Evolutionary conservation across 2,888 invertebrate species (phyloP).

Genomic region (Papilio elwesi): DNA sequence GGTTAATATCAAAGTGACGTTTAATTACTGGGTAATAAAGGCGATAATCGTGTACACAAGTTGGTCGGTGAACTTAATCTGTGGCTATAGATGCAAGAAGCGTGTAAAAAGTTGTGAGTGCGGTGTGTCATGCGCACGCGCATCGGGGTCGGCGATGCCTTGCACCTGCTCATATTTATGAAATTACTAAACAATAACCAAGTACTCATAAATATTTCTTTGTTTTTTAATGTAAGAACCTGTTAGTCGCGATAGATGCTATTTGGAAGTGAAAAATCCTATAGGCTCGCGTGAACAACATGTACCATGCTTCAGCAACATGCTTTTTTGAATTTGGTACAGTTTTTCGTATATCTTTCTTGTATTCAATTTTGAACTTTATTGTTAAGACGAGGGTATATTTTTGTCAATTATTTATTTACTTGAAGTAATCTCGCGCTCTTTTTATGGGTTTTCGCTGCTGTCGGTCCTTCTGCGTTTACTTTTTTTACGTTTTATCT

Average conservation of each 20-base stretch:
- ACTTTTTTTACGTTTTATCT: too few species aligned
- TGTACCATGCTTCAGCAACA: too few species aligned
- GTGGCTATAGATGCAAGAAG: conserved; percentile 49
- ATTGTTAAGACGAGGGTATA: too few species aligned
- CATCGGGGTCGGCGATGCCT: conserved; percentile 54
- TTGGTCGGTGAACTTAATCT: conserved; percentile 12
- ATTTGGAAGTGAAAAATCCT: not conserved
- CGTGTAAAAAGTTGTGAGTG: conserved; percentile 57
- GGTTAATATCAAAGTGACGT: conserved; percentile 6
- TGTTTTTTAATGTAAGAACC: too few species aligned
- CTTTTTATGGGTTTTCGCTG: too few species aligned
- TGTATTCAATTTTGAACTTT: too few species aligned
- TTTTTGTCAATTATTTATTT: too few species aligned
- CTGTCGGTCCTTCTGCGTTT: too few species aligned
- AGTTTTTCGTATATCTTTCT: too few species aligned
- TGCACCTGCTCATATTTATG: conserved; percentile 20
- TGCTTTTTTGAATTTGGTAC: too few species aligned
- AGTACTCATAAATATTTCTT: conserved; percentile 2
- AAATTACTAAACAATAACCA: conserved; percentile 25
- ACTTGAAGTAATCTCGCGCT: too few species aligned
- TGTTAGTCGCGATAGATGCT: not conserved
- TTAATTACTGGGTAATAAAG: not conserved
- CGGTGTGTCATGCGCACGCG: conserved; percentile 52
- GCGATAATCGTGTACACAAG: conserved; percentile 5
- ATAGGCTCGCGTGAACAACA: too few species aligned